Evolutionary conservation across 2,888 invertebrate species (phyloP), one percentile per base, ranked within the genome.

Genomic region (Gandaritis pyraliata): DNA sequence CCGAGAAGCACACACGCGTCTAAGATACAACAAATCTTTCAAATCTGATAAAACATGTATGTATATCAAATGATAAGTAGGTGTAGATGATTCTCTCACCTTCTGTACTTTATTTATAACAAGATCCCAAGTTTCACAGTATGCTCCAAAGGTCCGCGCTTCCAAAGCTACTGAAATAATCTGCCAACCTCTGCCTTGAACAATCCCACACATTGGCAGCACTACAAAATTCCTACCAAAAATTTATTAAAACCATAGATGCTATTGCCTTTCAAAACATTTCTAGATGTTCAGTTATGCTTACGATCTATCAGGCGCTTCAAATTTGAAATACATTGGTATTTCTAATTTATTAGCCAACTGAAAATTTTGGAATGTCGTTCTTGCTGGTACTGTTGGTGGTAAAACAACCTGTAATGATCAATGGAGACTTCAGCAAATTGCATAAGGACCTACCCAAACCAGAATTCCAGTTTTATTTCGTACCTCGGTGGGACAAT

Each of bases 101-200:
- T 86, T 90, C 64, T 88, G 84, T 11, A 74, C 72, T 71, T 77
- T 85, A 64, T 92, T 92, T 45, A 92, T 84, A 0, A 82, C 52
- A 5, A 92, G 62, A 63, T 90, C 88, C 92, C 92, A 92, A 30
- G 82, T 84, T 72, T 92, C 92, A 48, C 77, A 85, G 61, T 86
- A 92, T 58, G 90, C 86, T 39, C 90, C 91, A 60, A 71, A 81
- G 15, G 74, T 68, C 66, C 78, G 87, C 0, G 92, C 87, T 65
- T 92, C 90, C 58, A 92, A 74, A 10, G 92, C 91, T 1, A 90
- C 91, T 0, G 88, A 80, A 71, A 92, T 83, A 30, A 92, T 90
- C 67, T 91, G 88, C 90, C 91, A 92, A 39, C 89, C 90, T 4
- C 88, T 80, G 16, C 87, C 80, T 66, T 77, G 83, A 15, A 92